A percentile compares a stretch with the other conserved stretches of the same genome.
These are phyloP conservation scores for Tolmerus cingulatus DNA, from an alignment of 2,888 invertebrate genomes.

Conservation along the genomic window DNA sequence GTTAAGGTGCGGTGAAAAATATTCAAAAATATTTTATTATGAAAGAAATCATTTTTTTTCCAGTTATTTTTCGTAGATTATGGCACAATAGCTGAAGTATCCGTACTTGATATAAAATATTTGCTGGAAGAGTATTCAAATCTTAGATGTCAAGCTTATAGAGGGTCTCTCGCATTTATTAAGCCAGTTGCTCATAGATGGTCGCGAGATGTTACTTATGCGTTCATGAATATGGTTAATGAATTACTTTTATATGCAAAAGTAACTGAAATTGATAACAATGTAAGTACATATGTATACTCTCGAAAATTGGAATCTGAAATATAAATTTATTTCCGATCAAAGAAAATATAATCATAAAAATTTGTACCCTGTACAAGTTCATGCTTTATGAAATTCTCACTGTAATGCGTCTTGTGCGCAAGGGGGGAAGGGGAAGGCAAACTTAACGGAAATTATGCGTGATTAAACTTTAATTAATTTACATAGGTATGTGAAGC, in stretches of 20 bases:
- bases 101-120: constrained; percentile 35
- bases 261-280: constrained; percentile 41
- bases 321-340: too few relatives aligned
- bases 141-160: constrained; percentile 39
- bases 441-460: too few relatives aligned
- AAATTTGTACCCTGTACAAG: too few relatives aligned
- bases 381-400: too few relatives aligned
- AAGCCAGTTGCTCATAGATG: constrained; percentile 44
- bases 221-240: constrained; percentile 42
- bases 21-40: background rate
- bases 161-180: constrained; percentile 45
- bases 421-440: too few relatives aligned
- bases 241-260: constrained; percentile 47
- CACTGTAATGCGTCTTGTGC: too few relatives aligned
- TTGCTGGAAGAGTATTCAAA: constrained; percentile 43
- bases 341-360: too few relatives aligned
- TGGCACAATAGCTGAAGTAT: constrained; percentile 38
- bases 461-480: too few relatives aligned
- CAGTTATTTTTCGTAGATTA: constrained; percentile 47
- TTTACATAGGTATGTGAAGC: too few relatives aligned
- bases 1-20: constrained; percentile 37
- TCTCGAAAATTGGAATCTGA: too few relatives aligned
- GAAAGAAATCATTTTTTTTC: background rate
- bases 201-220: constrained; percentile 46
- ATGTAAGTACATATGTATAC: constrained; percentile 16